These are phyloP conservation scores for Drosophila meridiana DNA, from an alignment of 2,888 invertebrate species.

Conservation along the genomic window DNA sequence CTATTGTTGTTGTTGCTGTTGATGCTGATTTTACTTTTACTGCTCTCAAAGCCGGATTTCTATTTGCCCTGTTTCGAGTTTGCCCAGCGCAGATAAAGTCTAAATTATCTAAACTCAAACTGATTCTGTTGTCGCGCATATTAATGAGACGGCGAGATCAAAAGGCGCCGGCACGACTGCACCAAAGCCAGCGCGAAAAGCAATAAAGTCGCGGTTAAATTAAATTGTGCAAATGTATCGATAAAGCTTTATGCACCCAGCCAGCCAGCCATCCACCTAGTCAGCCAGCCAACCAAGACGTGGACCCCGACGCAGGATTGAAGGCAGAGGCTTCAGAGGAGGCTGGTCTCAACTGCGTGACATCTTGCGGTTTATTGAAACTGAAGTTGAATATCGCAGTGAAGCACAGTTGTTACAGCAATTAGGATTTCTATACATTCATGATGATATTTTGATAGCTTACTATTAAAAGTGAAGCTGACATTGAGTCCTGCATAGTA, in stretches of 20 bases:
- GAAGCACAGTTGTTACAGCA: slow-evolving; percentile 14
- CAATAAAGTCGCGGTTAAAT: slow-evolving; percentile 79
- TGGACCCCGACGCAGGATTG: slow-evolving; percentile 4
- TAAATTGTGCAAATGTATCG: slow-evolving; percentile 78
- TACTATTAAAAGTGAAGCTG: not conserved
- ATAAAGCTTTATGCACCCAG: slow-evolving; percentile 64
- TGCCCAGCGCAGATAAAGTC: slow-evolving; percentile 60
- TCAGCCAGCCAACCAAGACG: not conserved
- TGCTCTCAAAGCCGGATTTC: slow-evolving; percentile 20
- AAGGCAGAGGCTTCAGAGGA: not conserved
- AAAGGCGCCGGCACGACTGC: slow-evolving; percentile 57
- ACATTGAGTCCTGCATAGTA: not conserved
- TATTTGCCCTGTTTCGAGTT: slow-evolving; percentile 33
- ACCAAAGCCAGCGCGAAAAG: slow-evolving; percentile 61
- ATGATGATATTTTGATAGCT: slow-evolving; percentile 15
- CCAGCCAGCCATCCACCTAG: slow-evolving; percentile 21
- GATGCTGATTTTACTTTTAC: slow-evolving; percentile 20
- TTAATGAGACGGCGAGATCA: slow-evolving; percentile 70
- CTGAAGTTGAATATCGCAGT: slow-evolving; percentile 3
- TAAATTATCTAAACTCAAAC: slow-evolving; percentile 79
- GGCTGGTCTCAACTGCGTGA: slow-evolving; percentile 1
- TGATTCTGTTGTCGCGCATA: slow-evolving; percentile 73
- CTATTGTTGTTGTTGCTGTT: not conserved
- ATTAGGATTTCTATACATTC: slow-evolving; percentile 11
- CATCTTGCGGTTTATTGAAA: slow-evolving; percentile 31